Evolutionary conservation across 2,113 vertebrate species (phyloP).

Genomic region (Silurus meridionalis): DNA sequence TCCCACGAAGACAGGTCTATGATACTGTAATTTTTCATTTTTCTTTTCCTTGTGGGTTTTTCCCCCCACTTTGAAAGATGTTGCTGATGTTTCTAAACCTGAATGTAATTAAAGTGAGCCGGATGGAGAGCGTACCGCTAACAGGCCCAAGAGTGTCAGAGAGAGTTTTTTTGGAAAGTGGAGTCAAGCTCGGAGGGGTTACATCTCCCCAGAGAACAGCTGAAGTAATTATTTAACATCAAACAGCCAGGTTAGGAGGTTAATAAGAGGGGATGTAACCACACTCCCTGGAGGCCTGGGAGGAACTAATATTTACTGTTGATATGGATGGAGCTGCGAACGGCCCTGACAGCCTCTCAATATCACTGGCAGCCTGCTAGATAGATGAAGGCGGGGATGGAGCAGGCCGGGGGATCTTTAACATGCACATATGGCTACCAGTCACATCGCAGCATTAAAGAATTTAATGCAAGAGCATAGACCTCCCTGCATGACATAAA

Average conservation of each 20-base stretch:
- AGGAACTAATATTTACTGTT: constrained; percentile 68
- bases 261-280: constrained; percentile 63
- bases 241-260: constrained; percentile 67
- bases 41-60: neutral
- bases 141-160: constrained; percentile 4
- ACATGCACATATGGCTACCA: constrained; percentile 65
- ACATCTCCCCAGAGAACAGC: constrained; percentile 52
- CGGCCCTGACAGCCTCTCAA: constrained; percentile 65
- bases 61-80: neutral
- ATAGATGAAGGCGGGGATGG: constrained; percentile 61
- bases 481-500: neutral
- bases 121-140: neutral
- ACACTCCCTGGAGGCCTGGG: constrained; percentile 57
- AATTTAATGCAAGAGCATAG: neutral
- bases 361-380: constrained; percentile 62
- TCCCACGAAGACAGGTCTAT: constrained; percentile 32
- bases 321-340: constrained; percentile 62
- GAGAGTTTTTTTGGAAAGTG: neutral
- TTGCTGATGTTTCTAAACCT: constrained; percentile 19
- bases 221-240: constrained; percentile 65
- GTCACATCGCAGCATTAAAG: constrained; percentile 53
- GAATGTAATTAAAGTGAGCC: constrained; percentile 24
- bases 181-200: constrained; percentile 8
- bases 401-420: constrained; percentile 65
- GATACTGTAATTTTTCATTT: constrained; percentile 35